These are phyloP conservation scores for Buphagus erythrorhynchus DNA, from an alignment of 2,797 vertebrate species.

Conservation along the genomic window DNA sequence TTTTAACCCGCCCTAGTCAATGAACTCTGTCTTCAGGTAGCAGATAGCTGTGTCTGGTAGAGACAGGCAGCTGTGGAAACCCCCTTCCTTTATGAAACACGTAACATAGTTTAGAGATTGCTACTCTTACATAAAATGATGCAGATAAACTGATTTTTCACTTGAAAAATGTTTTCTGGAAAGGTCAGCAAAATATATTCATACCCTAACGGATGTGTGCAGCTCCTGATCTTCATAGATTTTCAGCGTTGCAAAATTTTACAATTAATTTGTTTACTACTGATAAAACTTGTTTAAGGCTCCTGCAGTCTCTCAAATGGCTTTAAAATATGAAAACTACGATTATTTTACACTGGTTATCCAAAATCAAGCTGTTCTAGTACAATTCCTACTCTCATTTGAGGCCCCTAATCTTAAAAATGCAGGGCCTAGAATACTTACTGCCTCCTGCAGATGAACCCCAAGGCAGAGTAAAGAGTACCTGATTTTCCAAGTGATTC, in stretches of 20 bases:
- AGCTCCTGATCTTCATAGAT: not conserved
- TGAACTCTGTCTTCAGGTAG: not conserved
- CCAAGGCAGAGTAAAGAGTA: conserved; percentile 7
- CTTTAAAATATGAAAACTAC: not conserved
- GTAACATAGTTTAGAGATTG: not conserved
- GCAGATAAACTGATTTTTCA: not conserved
- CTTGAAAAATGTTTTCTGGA: not conserved
- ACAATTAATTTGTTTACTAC: not conserved
- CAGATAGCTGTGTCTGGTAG: not conserved
- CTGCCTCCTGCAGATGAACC: conserved; percentile 25
- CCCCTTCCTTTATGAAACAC: not conserved
- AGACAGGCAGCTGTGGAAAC: not conserved
- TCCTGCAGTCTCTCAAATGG: not conserved
- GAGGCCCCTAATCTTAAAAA: not conserved
- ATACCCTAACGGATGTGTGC: not conserved
- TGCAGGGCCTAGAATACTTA: conserved; percentile 20
- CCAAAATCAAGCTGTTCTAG: not conserved
- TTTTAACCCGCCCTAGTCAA: not conserved
- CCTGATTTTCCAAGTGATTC: conserved; percentile 44
- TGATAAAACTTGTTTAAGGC: conserved; percentile 22
- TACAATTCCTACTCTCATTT: not conserved
- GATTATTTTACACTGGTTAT: not conserved
- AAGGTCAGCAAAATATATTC: not conserved
- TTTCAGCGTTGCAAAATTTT: not conserved
- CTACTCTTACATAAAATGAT: not conserved